phyloP scores from a whole-genome alignment of 2,888 invertebrate genomes.

The Dilophus febrilis region DNA sequence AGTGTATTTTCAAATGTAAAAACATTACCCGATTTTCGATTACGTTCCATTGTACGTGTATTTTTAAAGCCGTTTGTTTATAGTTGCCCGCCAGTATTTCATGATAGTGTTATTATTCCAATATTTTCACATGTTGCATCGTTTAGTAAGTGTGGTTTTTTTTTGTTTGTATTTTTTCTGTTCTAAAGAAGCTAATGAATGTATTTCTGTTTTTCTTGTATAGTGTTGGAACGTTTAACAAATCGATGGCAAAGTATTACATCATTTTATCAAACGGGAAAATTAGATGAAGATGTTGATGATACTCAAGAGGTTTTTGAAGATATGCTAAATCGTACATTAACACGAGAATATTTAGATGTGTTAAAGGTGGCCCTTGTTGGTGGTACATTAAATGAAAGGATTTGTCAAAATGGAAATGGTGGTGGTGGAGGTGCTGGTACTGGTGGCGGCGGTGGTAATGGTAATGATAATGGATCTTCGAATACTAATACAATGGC shows the following conservation, averaged over 20 bases:
- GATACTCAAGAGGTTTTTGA: slow-evolving; percentile 72
- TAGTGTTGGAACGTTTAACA: slow-evolving; percentile 51
- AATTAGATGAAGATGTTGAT: slow-evolving; percentile 55
- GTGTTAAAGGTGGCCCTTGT: slow-evolving; percentile 59
- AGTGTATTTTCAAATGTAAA: slow-evolving; percentile 35
- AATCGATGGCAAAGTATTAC: slow-evolving; percentile 66
- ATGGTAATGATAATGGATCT: too few species aligned
- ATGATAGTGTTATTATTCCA: slow-evolving; percentile 58
- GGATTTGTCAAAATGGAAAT: slow-evolving; percentile 27
- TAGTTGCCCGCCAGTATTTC: slow-evolving; percentile 70
- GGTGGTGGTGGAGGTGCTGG: too few species aligned
- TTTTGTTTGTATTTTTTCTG: neutral
- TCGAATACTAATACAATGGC: slow-evolving; percentile 23
- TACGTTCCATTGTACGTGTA: slow-evolving; percentile 64
- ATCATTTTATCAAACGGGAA: slow-evolving; percentile 56
- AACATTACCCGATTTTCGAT: slow-evolving; percentile 67
- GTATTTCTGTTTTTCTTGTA: slow-evolving; percentile 10
- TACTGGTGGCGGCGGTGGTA: too few species aligned
- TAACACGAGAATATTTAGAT: slow-evolving; percentile 79
- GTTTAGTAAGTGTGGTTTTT: slow-evolving; percentile 42
- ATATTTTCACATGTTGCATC: slow-evolving; percentile 62
- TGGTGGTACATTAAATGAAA: slow-evolving; percentile 42
- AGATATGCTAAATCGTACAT: slow-evolving; percentile 67
- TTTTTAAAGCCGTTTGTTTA: slow-evolving; percentile 75
- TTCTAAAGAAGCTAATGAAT: too few species aligned